Evolutionary conservation across 2,888 invertebrate genomes (phyloP).

Genomic region (Eledona agricola): DNA sequence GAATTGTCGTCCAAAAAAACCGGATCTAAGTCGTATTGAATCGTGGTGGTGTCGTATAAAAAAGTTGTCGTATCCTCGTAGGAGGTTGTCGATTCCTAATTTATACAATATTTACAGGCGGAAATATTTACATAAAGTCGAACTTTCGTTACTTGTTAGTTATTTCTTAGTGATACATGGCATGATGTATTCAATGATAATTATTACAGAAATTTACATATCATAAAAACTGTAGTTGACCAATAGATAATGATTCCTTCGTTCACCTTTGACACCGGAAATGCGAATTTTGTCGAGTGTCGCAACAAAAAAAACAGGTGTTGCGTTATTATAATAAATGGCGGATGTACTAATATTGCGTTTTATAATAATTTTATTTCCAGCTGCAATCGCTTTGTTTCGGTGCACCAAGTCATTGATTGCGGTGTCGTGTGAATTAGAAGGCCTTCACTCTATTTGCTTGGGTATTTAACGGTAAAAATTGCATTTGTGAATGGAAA

Average conservation of each 20-base stretch:
- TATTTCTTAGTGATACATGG: too few relatives aligned
- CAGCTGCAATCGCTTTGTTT: conserved; percentile 36
- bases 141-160: conserved; percentile 27
- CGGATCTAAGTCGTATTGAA: conserved; percentile 9
- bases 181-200: too few relatives aligned
- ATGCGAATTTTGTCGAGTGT: too few relatives aligned
- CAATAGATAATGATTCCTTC: conserved; percentile 6
- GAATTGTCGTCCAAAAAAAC: conserved; percentile 6
- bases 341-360: conserved; percentile 5
- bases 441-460: conserved; percentile 40
- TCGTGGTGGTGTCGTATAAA: conserved; percentile 9
- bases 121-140: conserved; percentile 22
- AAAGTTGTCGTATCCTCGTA: conserved; percentile 17
- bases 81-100: conserved; percentile 9
- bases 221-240: conserved; percentile 15
- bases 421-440: conserved; percentile 35
- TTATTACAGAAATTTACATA: conserved; percentile 25
- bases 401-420: conserved; percentile 13
- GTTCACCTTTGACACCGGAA: conserved; percentile 15
- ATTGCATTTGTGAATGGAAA: conserved; percentile 28
- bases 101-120: conserved; percentile 7
- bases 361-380: conserved; percentile 11
- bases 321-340: conserved; percentile 4
- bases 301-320: too few relatives aligned
- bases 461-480: conserved; percentile 20